Evolutionary conservation across 2,113 vertebrate genomes (phyloP).

Genomic region (Redunca redunca): DNA sequence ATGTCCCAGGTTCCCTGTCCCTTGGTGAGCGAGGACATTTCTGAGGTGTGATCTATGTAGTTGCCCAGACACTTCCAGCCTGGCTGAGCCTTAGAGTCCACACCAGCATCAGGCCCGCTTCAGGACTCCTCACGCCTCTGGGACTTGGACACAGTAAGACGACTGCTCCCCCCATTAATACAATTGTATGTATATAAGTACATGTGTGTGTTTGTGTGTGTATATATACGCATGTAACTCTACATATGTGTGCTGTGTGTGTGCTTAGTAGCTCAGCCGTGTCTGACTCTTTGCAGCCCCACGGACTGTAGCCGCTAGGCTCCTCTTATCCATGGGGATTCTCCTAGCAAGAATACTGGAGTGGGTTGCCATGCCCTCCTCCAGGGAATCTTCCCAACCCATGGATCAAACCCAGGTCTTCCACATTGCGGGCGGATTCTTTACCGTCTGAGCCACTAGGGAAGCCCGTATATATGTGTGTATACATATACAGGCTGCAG

Average conservation of each 20-base stretch:
- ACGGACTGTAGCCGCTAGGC: not conserved
- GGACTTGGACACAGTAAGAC: not conserved
- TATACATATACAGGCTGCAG: too few species aligned
- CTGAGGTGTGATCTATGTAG: not conserved
- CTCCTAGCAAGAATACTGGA: not conserved
- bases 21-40: not conserved
- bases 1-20: not conserved
- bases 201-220: not conserved
- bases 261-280: not conserved
- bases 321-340: not conserved
- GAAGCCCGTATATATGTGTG: not conserved
- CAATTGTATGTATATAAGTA: not conserved
- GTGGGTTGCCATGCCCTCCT: not conserved
- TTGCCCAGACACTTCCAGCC: not conserved
- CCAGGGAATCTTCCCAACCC: not conserved
- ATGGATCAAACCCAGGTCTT: not conserved
- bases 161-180: not conserved
- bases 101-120: not conserved
- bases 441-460: not conserved
- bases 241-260: not conserved
- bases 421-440: not conserved
- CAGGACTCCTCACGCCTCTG: not conserved
- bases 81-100: not conserved
- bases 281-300: not conserved
- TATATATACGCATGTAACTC: not conserved